Percentiles rank a stretch among this genome's conserved stretches.
phyloP scores from a whole-genome alignment of 64 coral and sea anemone species.

The Montipora efflorescens region DNA sequence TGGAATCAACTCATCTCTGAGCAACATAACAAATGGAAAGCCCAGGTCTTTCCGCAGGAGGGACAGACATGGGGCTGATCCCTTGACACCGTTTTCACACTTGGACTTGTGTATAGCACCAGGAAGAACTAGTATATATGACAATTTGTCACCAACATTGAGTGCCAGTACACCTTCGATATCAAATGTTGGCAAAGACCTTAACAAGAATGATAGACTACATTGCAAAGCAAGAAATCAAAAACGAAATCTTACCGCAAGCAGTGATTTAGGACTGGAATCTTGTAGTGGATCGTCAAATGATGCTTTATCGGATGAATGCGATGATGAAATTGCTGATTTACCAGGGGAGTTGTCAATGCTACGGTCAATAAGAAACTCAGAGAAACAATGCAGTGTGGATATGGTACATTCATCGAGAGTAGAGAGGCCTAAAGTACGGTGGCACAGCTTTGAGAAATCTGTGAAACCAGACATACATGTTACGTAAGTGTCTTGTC shows the following conservation, averaged over 20 bases:
- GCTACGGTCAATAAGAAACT: constrained; percentile 68
- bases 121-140: constrained; percentile 94
- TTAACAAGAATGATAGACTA: constrained; percentile 60
- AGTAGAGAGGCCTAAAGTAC: constrained; percentile 75
- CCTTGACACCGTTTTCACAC: constrained; percentile 69
- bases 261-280: constrained; percentile 89
- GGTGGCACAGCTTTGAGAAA: constrained; percentile 99
- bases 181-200: constrained; percentile 77
- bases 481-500: constrained; percentile 65
- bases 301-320: constrained; percentile 82
- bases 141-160: constrained; percentile 82
- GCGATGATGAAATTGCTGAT: constrained; percentile 84
- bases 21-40: constrained; percentile 37
- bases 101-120: constrained; percentile 78
- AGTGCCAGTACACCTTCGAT: constrained; percentile 88
- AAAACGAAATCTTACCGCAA: constrained; percentile 67
- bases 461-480: constrained; percentile 70
- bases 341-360: constrained; percentile 82
- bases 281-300: constrained; percentile 77
- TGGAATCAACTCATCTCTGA: constrained; percentile 67
- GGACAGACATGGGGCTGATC: constrained; percentile 69
- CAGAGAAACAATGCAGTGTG: constrained; percentile 34
- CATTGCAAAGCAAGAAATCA: constrained; percentile 54
- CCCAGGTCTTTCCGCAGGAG: constrained; percentile 58
- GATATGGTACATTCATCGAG: constrained; percentile 58